phyloP scores from a whole-genome alignment of 2,797 vertebrate species.

The Psittacula derbiana region DNA sequence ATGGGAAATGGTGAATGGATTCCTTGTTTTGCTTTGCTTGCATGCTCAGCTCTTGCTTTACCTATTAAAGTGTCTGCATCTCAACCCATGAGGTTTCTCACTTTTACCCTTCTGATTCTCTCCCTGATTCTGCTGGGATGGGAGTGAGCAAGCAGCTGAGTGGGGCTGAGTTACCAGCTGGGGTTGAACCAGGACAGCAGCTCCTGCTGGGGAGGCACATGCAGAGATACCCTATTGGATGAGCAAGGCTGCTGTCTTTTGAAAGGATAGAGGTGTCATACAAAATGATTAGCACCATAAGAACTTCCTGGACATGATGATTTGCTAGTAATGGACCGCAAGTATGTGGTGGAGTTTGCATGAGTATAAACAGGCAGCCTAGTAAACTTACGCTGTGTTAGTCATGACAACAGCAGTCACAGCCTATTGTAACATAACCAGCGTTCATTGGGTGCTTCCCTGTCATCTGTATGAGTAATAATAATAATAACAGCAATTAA shows the following conservation, averaged over 20 bases:
- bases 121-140: neutral
- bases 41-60: neutral
- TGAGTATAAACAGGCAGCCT: conserved; percentile 6
- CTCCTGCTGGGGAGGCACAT: neutral
- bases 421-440: conserved; percentile 23
- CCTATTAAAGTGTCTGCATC: neutral
- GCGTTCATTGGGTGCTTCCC: conserved; percentile 40
- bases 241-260: neutral
- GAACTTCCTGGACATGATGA: neutral
- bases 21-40: neutral
- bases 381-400: neutral
- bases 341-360: neutral
- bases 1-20: neutral
- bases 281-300: neutral
- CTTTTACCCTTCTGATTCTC: neutral
- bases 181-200: neutral
- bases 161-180: neutral
- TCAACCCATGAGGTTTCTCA: neutral
- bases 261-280: neutral
- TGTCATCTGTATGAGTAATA: conserved; percentile 29
- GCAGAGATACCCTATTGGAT: neutral
- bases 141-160: neutral
- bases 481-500: conserved; percentile 46
- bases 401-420: conserved; percentile 16
- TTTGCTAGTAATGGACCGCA: neutral